These are phyloP conservation scores for Orbicella faveolata DNA, from an alignment of 64 coral and sea anemone species.

Conservation along the genomic window DNA sequence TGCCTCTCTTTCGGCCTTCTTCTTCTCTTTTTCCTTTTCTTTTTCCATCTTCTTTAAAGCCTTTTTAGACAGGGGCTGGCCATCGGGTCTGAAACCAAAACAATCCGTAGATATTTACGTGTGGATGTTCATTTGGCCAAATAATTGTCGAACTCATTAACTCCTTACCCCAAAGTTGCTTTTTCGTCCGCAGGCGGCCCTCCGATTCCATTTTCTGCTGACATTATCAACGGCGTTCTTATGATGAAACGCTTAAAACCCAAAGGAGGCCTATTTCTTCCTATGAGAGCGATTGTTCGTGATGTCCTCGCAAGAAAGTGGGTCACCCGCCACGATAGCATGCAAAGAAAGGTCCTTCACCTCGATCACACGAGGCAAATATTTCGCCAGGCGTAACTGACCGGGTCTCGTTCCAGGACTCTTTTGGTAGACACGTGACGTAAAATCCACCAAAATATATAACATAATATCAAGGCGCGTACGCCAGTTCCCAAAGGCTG, in stretches of 20 bases:
- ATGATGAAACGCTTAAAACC: not conserved
- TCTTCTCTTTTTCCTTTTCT: slow-evolving; percentile 90
- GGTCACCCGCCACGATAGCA: slow-evolving; percentile 12
- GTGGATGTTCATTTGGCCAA: not conserved
- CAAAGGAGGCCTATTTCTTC: not conserved
- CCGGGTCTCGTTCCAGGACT: slow-evolving; percentile 13
- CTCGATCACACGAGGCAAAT: not conserved
- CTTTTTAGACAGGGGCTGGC: slow-evolving; percentile 89
- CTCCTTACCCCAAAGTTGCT: not conserved
- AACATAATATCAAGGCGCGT: too few species aligned
- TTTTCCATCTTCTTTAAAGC: slow-evolving; percentile 89
- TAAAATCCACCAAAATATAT: not conserved
- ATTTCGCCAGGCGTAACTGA: slow-evolving; percentile 17
- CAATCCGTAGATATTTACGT: not conserved
- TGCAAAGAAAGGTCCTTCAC: not conserved
- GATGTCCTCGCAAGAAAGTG: not conserved
- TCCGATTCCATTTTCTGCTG: slow-evolving; percentile 34
- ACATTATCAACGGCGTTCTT: not conserved
- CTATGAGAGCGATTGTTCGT: not conserved
- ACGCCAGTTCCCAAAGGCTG: too few species aligned
- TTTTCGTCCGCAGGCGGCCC: slow-evolving; percentile 19
- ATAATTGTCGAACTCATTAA: not conserved
- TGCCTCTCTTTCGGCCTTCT: slow-evolving; percentile 83
- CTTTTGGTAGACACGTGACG: not conserved
- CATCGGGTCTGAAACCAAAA: slow-evolving; percentile 71